Base-by-base conservation (phyloP, 2,113 vertebrate genomes). In the Camarhynchus parvulus region DNA sequence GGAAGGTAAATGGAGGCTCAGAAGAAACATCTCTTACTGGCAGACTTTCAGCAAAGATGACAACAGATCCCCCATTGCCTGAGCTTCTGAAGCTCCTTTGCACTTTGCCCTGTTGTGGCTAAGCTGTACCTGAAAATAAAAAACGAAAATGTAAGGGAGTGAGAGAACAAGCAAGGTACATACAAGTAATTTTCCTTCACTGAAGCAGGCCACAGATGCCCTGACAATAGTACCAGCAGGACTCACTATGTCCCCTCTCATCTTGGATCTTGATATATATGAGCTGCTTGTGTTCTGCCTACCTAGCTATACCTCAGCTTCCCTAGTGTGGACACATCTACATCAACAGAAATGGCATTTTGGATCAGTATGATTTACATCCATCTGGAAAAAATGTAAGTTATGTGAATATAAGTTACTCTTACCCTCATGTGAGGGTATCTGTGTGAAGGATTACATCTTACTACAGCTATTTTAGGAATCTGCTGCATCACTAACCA, bases 151-250 rank as follows among this genome's bases (percentile, higher is more conserved):
- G 2, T 4, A 77, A n/a, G 13, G 15, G 37, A 69, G n/a, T 58
- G 44, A 73, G 61, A 86, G 37, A 91, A 68, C 17, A 42, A 76
- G 53, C 37, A 49, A 19, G 18, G 30, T 28, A 35, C 11, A 37
- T 5, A n/a, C 13, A 23, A 46, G 9, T 31, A 44, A 15, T 70
- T 89, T 73, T 58, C 37, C 39, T 80, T 53, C 55, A 28, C 55
- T 13, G 37, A 80, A 81, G 46, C 8, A 74, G 88, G 30, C 8
- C 37, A 37, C 7, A 0, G 0, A 22, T 69, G 22, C 9, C 20
- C 31, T 73, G 74, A 53, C 15, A 62, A n/a, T 21, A 42, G 61
- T 3, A 33, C 8, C 30, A 52, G n/a, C 28, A 61, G 49, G 33
- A 55, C 49, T 70, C 5, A 3, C 15, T 33, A 5, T 13, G 7